These are phyloP conservation scores for Chydorus sphaericus DNA, from an alignment of 2,888 invertebrate genomes.

Conservation along the genomic window DNA sequence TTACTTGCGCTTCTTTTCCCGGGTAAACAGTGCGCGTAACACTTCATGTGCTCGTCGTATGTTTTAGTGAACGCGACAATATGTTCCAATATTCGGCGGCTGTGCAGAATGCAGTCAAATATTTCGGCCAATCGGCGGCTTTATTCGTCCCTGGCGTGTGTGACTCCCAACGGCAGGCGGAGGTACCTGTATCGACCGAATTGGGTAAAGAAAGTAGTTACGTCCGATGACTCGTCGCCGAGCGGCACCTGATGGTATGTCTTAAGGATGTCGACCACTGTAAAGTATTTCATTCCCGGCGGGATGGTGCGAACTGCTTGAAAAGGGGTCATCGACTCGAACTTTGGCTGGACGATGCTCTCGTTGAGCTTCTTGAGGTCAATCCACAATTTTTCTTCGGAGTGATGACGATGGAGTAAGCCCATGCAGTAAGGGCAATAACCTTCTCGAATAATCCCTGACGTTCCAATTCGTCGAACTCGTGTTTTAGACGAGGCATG, in stretches of 20 bases:
- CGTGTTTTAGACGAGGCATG: not conserved
- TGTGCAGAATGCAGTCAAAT: slow-evolving; percentile 17
- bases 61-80: not conserved
- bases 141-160: not conserved
- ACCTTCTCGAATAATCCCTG: slow-evolving; percentile 17
- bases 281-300: not conserved
- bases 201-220: slow-evolving; percentile 20
- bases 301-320: slow-evolving; percentile 14
- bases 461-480: slow-evolving; percentile 16
- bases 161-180: not conserved
- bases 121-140: slow-evolving; percentile 14
- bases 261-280: slow-evolving; percentile 14
- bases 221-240: slow-evolving; percentile 17
- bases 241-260: slow-evolving; percentile 19
- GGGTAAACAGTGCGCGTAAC: too few species aligned
- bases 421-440: slow-evolving; percentile 19
- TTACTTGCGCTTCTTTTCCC: too few species aligned
- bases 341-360: slow-evolving; percentile 16
- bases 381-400: slow-evolving; percentile 18
- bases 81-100: not conserved
- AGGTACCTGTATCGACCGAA: slow-evolving; percentile 17
- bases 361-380: slow-evolving; percentile 20
- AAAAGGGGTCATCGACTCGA: slow-evolving; percentile 17
- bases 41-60: not conserved
- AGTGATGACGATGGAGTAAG: slow-evolving; percentile 18